Evolutionary conservation across 2,888 invertebrate genomes (phyloP).

Genomic region (Netelia virgata): DNA sequence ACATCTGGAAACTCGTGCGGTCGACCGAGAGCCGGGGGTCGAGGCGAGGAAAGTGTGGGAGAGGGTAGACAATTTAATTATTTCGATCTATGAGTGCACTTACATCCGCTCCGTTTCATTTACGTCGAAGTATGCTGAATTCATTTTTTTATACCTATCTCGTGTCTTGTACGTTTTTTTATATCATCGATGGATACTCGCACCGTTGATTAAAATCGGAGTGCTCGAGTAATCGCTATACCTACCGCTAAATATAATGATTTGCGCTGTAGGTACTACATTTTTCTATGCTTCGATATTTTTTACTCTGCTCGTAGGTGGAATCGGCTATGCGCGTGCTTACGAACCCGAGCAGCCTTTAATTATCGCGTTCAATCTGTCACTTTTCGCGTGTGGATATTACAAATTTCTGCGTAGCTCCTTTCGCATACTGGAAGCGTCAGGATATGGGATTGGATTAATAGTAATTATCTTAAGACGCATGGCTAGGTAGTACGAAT

Average conservation of each 20-base stretch:
- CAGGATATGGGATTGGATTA: slow-evolving; percentile 39
- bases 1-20: slow-evolving; percentile 24
- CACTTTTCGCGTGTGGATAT: slow-evolving; percentile 8
- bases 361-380: slow-evolving; percentile 50
- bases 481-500: slow-evolving; percentile 35
- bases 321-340: background rate
- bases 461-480: slow-evolving; percentile 47
- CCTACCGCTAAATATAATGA: no score
- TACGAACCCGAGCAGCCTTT: slow-evolving; percentile 3
- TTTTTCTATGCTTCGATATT: slow-evolving; percentile 8
- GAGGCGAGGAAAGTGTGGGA: no score
- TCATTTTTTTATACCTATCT: background rate
- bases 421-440: background rate
- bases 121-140: background rate
- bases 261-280: no score
- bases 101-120: slow-evolving; percentile 8
- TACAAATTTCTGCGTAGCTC: slow-evolving; percentile 5
- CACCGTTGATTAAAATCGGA: no score
- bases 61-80: background rate
- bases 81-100: background rate
- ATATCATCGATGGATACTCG: background rate
- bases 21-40: slow-evolving; percentile 3
- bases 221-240: no score
- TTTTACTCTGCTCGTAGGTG: background rate
- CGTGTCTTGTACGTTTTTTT: background rate